Evolutionary conservation across 2,797 vertebrate genomes (phyloP).

Genomic region (Scyliorhinus canicula): DNA sequence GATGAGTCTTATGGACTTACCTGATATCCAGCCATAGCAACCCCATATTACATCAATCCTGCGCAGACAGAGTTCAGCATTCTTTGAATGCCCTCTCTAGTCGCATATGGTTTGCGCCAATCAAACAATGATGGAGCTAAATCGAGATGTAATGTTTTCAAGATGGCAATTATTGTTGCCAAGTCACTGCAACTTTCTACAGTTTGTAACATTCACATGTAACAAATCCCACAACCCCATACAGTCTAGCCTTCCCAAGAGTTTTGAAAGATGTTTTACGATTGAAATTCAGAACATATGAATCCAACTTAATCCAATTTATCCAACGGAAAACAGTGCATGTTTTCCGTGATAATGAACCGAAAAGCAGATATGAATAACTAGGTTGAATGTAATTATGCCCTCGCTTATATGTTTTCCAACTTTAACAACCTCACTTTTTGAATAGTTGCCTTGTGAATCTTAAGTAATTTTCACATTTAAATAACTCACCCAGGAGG

Average conservation of each 20-base stretch:
- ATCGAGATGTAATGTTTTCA: conserved; percentile 33
- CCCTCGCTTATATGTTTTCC: background rate
- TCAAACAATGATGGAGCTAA: conserved; percentile 24
- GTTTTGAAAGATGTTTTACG: background rate
- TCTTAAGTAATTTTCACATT: background rate
- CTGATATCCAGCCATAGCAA: conserved; percentile 1
- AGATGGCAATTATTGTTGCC: conserved; percentile 36
- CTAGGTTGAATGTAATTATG: background rate
- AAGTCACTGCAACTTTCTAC: conserved; percentile 30
- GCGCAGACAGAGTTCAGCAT: conserved; percentile 22
- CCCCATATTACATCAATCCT: background rate
- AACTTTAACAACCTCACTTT: background rate
- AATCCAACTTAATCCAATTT: conserved; percentile 9
- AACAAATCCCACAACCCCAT: conserved; percentile 14
- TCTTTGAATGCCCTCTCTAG: background rate
- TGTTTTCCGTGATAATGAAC: background rate
- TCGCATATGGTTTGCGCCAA: conserved; percentile 22
- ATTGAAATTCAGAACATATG: conserved; percentile 7
- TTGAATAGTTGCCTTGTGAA: background rate
- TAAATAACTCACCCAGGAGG: background rate
- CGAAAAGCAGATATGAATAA: background rate
- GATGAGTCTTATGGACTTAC: background rate
- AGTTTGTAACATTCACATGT: conserved; percentile 26
- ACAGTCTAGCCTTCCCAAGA: background rate
- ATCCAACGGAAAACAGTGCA: too few species aligned